Conservation (phyloP, 2,113 vertebrate genomes). For the Otolemur garnettii region DNA sequence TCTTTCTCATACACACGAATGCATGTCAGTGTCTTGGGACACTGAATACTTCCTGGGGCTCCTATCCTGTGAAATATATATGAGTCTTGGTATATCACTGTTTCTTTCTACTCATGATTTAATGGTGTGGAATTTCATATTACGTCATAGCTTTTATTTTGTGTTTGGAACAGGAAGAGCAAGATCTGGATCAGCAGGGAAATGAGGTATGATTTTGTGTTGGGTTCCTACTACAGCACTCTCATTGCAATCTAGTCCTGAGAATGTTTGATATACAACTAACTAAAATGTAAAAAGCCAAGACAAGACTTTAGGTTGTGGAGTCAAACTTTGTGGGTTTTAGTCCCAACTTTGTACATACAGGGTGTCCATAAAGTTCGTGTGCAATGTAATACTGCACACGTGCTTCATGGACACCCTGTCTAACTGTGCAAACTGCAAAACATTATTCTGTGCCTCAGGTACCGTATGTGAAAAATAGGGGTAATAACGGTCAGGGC, state of each 20-base stretch:
- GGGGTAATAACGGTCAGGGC: not conserved
- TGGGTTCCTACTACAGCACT: not conserved
- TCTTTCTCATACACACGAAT: not conserved
- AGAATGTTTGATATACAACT: not conserved
- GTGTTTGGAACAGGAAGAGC: slow-evolving; percentile 91
- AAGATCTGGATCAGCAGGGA: slow-evolving; percentile 93
- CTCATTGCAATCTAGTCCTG: not conserved
- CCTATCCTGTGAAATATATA: not conserved
- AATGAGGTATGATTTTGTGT: slow-evolving; percentile 89
- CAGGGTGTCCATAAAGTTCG: too few species aligned
- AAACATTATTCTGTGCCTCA: not conserved
- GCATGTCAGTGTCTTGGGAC: not conserved
- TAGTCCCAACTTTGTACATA: not conserved
- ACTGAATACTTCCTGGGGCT: not conserved
- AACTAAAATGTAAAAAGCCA: not conserved
- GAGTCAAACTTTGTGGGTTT: not conserved
- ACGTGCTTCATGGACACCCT: too few species aligned
- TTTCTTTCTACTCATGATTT: slow-evolving; percentile 37
- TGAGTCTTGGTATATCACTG: not conserved
- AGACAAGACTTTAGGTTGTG: not conserved
- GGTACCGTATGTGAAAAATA: not conserved
- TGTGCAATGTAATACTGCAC: too few species aligned
- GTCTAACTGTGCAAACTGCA: not conserved
- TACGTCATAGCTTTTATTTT: slow-evolving; percentile 58
- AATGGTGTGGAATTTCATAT: not conserved